Evolutionary conservation across 92 coral and sea anemone genomes (phyloP).

Genomic region (Epizoanthus rinbou): DNA sequence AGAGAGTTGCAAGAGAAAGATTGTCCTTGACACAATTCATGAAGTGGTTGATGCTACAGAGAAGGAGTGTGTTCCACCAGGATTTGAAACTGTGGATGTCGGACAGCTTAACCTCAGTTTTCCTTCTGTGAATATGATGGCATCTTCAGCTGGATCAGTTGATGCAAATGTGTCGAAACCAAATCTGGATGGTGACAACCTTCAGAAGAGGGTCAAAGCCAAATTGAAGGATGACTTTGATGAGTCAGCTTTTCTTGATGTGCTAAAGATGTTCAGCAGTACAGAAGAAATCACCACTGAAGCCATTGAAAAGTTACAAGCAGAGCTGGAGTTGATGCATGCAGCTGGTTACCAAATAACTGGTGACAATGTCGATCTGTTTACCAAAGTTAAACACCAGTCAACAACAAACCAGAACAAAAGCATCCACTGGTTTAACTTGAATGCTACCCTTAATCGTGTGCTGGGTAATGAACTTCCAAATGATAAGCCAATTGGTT

Average conservation of each 20-base stretch:
- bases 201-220: neutral
- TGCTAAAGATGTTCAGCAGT: constrained; percentile 21
- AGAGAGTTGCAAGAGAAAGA: constrained; percentile 19
- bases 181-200: constrained; percentile 23
- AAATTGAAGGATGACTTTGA: constrained; percentile 19
- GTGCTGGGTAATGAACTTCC: constrained; percentile 32
- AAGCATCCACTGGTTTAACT: constrained; percentile 60
- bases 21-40: constrained; percentile 8
- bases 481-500: constrained; percentile 13
- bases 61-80: constrained; percentile 34
- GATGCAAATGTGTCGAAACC: neutral
- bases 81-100: constrained; percentile 19
- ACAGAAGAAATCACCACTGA: neutral
- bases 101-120: neutral
- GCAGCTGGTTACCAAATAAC: constrained; percentile 48
- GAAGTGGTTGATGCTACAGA: constrained; percentile 15
- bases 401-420: constrained; percentile 49
- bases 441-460: constrained; percentile 52
- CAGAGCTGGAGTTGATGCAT: constrained; percentile 3
- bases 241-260: neutral
- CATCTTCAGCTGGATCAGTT: too few species aligned
- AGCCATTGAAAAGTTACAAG: neutral
- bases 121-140: neutral
- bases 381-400: constrained; percentile 54
- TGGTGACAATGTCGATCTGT: constrained; percentile 57